phyloP scores from a whole-genome alignment of 64 coral and sea anemone species.

The Stichodactyla helianthus region DNA sequence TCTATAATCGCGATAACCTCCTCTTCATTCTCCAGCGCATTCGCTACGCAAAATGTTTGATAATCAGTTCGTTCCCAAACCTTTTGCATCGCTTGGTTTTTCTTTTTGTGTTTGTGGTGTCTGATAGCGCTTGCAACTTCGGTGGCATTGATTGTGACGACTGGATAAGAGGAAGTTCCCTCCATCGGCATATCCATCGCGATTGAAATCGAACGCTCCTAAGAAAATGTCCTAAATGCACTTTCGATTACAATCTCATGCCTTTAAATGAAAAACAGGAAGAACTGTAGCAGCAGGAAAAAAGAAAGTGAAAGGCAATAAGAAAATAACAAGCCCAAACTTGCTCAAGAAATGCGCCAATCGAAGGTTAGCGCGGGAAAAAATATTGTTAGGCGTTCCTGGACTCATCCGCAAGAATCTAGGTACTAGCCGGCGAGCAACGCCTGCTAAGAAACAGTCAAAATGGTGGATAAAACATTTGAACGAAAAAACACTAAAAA shows the following conservation, averaged over 20 bases:
- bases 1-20: conserved; percentile 55
- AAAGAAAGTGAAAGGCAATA: background rate
- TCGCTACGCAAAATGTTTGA: conserved; percentile 70
- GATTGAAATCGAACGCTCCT: background rate
- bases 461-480: background rate
- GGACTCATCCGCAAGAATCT: background rate
- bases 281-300: background rate
- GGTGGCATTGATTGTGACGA: conserved; percentile 44
- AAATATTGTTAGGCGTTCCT: background rate
- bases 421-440: background rate
- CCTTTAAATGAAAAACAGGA: background rate
- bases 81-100: conserved; percentile 58
- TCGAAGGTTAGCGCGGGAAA: background rate
- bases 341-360: background rate
- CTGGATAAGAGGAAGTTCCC: background rate
- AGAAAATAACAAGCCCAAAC: conserved; percentile 1
- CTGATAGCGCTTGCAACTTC: conserved; percentile 85
- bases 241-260: background rate
- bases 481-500: background rate
- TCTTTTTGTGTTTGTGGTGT: conserved; percentile 54
- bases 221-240: background rate
- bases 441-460: background rate
- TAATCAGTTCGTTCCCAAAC: conserved; percentile 76
- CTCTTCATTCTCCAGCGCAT: conserved; percentile 35
- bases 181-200: background rate